Evolutionary conservation across 2,888 invertebrate species (phyloP).

Genomic region (Caenorhabditis plicata): DNA sequence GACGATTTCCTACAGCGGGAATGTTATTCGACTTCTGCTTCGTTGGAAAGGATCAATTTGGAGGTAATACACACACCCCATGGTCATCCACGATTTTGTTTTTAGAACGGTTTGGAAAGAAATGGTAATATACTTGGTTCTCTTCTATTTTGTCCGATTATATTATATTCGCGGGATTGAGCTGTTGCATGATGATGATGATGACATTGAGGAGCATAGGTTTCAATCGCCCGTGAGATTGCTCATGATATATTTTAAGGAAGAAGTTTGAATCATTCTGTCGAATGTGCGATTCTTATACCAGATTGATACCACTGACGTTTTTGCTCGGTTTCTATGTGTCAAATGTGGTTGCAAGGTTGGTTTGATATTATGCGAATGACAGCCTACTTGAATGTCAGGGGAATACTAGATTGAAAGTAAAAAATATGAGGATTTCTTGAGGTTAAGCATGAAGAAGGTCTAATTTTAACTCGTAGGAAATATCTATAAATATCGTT

Average conservation of each 20-base stretch:
- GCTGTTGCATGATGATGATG: slow-evolving; percentile 31
- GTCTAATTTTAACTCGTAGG: too few species aligned
- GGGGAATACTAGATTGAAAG: too few species aligned
- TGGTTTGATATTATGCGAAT: neutral
- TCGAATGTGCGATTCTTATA: slow-evolving; percentile 47
- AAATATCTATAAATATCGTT: too few species aligned
- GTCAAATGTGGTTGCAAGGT: slow-evolving; percentile 47
- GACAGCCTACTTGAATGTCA: too few species aligned
- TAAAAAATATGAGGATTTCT: too few species aligned
- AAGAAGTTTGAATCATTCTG: slow-evolving; percentile 43
- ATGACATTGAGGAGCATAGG: slow-evolving; percentile 19
- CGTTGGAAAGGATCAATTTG: slow-evolving; percentile 58
- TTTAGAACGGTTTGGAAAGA: slow-evolving; percentile 34
- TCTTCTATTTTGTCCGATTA: slow-evolving; percentile 38
- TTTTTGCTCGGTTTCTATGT: slow-evolving; percentile 60
- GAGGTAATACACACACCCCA: too few species aligned
- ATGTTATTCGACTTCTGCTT: slow-evolving; percentile 40
- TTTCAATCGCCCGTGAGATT: too few species aligned
- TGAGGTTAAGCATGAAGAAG: too few species aligned
- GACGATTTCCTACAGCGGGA: slow-evolving; percentile 55
- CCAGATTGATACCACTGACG: slow-evolving; percentile 52
- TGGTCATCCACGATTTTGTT: too few species aligned
- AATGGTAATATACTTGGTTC: slow-evolving; percentile 36
- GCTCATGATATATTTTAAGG: neutral
- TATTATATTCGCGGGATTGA: slow-evolving; percentile 42